Percentiles rank a stretch among this genome's conserved stretches.
Conservation (phyloP, 2,113 vertebrate species). For the Pygathrix nemaeus region DNA sequence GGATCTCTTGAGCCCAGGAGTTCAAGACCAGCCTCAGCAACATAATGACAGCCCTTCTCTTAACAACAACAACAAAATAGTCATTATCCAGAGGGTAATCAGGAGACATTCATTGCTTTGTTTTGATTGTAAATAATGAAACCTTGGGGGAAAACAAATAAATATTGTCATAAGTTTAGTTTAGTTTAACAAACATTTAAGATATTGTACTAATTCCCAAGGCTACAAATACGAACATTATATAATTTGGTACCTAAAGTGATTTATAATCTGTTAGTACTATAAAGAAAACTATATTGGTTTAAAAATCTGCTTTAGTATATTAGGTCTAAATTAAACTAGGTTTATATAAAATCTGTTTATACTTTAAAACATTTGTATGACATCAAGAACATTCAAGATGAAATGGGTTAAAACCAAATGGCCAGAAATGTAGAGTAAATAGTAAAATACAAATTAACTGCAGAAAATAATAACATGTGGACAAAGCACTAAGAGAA, state of each 20-base stretch:
- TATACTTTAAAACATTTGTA: background rate
- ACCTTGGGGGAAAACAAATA: background rate
- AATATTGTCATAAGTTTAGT: background rate
- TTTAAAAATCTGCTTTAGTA: background rate
- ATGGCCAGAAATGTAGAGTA: background rate
- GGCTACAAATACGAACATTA: background rate
- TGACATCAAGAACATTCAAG: background rate
- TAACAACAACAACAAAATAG: too few species aligned
- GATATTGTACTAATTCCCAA: background rate
- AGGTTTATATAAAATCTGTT: background rate
- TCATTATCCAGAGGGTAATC: background rate
- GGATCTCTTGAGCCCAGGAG: too few species aligned
- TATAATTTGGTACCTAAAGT: background rate
- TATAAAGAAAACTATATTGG: background rate
- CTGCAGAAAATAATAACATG: background rate
- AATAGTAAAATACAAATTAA: background rate
- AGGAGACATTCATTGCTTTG: background rate
- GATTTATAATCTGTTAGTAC: background rate
- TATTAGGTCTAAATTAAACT: background rate
- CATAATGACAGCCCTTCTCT: too few species aligned
- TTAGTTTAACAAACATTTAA: conserved; percentile 29
- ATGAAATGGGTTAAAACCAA: background rate
- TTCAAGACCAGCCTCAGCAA: too few species aligned
- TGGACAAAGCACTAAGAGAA: background rate
- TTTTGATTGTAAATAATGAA: background rate